Conservation (phyloP, 2,888 invertebrate species). For the Zygaena filipendulae region DNA sequence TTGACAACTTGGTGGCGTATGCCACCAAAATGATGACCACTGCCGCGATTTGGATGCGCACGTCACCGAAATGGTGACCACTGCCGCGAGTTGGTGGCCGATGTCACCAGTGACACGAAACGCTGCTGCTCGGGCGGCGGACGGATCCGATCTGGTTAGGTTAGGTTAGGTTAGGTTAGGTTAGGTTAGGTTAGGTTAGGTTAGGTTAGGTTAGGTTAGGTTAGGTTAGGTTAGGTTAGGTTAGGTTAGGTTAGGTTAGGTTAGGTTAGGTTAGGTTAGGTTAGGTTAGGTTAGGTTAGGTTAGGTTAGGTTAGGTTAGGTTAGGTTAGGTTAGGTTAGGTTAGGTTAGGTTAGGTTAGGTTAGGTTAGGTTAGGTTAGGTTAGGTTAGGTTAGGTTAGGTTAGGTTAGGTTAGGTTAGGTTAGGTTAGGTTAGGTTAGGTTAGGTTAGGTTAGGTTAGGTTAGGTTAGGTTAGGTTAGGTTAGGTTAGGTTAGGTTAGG, state of each 20-base stretch:
- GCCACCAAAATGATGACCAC: no score
- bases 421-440: constrained; percentile 13
- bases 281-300: constrained; percentile 14
- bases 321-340: constrained; percentile 15
- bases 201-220: constrained; percentile 15
- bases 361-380: constrained; percentile 12
- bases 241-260: constrained; percentile 14
- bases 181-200: constrained; percentile 15
- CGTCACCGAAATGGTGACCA: no score
- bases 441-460: constrained; percentile 14
- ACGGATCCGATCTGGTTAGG: no score
- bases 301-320: constrained; percentile 16
- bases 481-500: constrained; percentile 15
- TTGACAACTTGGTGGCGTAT: no score
- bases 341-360: constrained; percentile 13
- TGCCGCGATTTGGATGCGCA: no score
- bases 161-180: constrained; percentile 15
- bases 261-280: constrained; percentile 14
- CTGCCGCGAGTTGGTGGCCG: no score
- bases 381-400: constrained; percentile 14
- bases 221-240: constrained; percentile 14
- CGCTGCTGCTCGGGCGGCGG: no score
- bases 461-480: constrained; percentile 13
- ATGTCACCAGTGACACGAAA: no score
- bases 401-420: constrained; percentile 15